Base-by-base conservation (phyloP, 2,888 invertebrate species). In the Flabesymbios commensalis region DNA sequence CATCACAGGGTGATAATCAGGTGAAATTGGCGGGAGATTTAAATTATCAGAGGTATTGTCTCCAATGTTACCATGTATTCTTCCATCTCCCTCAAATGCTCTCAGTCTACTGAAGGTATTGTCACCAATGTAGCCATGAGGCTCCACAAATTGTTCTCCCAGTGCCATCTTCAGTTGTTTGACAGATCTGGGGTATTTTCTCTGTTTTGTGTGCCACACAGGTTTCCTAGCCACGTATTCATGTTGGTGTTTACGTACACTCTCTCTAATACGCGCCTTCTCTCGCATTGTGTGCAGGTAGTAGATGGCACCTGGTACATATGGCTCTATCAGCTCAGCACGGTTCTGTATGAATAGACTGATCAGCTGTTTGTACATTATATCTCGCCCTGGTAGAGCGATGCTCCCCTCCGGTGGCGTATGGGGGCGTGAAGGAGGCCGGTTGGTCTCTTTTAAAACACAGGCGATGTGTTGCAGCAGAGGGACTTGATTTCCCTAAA, bases 271-370 rank as follows among this genome's bases (percentile, higher is more conserved):
- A 22, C 31, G 19, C 22, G 78, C 76, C 61, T 75, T 78, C 57
- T 78, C 75, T 36, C 74, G 70, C 78, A 78, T 78, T 22, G 75
- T 64, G 32, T 78, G 74, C 17, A 75, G 75, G 53, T 74, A 77
- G 59, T 76, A 78, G 17, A 78, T 69, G 1, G 72, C 67, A 0
- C 78, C 78, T 19, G 73, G 66, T 7, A 74, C 71, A n/a, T 60
- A 48, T 0, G 75, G 75, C 19, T 71, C 68, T 1, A 73, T 61
- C 48, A 74, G 52, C 22, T 68, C 65, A 0, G 74, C 74, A 33
- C 72, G 7, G 42, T 65, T 57, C 19, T 54, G n/a, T 1, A 52
- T 41, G 36, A 60, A 65, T 2, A 42, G 24, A 19, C 28, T 22
- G 39, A 65, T n/a, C 31, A 65, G 29, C 32, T 65, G 65, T 5